A percentile compares a stretch with the other conserved stretches of the same genome.
phyloP scores from a whole-genome alignment of 2,888 invertebrate species.

The Drosophila fulvimacula region DNA sequence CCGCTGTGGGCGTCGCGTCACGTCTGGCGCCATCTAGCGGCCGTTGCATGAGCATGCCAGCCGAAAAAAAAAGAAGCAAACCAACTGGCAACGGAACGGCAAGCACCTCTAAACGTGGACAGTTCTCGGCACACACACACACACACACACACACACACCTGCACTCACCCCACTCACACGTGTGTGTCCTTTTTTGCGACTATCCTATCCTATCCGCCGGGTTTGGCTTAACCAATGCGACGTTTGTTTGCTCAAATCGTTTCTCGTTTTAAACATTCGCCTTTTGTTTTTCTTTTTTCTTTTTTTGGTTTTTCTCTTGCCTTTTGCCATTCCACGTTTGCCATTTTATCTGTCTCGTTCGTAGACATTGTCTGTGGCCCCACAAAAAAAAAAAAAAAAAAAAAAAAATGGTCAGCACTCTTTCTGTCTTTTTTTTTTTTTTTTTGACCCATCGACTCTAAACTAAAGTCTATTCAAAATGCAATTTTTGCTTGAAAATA shows the following conservation, averaged over 20 bases:
- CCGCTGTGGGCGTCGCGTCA: slow-evolving; percentile 50
- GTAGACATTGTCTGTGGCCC: slow-evolving; percentile 46
- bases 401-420: slow-evolving; percentile 23
- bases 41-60: slow-evolving; percentile 40
- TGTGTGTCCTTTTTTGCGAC: slow-evolving; percentile 45
- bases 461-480: slow-evolving; percentile 27
- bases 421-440: not conserved
- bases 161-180: slow-evolving; percentile 14
- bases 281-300: slow-evolving; percentile 41
- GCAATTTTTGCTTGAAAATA: not conserved
- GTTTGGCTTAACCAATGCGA: slow-evolving; percentile 72
- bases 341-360: slow-evolving; percentile 45
- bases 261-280: slow-evolving; percentile 65
- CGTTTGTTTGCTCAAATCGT: slow-evolving; percentile 71
- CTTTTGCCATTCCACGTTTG: slow-evolving; percentile 36
- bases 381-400: not conserved
- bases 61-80: slow-evolving; percentile 30
- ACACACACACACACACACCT: slow-evolving; percentile 15
- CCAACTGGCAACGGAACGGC: slow-evolving; percentile 38
- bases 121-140: slow-evolving; percentile 40
- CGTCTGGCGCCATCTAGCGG: slow-evolving; percentile 77
- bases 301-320: slow-evolving; percentile 29
- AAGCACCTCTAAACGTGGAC: slow-evolving; percentile 72
- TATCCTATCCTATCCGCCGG: slow-evolving; percentile 43
- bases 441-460: not conserved